Conservation (phyloP, 1,140 invertebrate species). For the Heliconius hewitsoni region DNA sequence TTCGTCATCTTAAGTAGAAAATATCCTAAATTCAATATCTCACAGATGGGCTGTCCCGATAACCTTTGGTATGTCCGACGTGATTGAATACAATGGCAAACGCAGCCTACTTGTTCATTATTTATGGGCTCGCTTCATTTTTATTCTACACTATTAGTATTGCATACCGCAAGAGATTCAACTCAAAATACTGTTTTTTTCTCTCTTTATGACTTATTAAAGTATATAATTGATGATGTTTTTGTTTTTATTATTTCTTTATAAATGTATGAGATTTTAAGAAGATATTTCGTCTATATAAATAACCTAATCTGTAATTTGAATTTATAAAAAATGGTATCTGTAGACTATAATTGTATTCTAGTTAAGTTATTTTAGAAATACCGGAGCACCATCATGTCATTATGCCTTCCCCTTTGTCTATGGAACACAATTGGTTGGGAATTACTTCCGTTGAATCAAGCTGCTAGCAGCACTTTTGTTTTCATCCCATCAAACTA, state of each 20-base stretch:
- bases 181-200: not conserved
- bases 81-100: conserved; percentile 41
- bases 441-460: not conserved
- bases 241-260: not conserved
- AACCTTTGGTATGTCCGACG: conserved; percentile 32
- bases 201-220: not conserved
- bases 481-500: not conserved
- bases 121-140: conserved; percentile 45
- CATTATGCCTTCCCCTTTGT: not conserved
- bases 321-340: too few species aligned
- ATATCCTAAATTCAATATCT: not conserved
- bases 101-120: conserved; percentile 44
- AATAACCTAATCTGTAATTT: too few species aligned
- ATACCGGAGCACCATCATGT: not conserved
- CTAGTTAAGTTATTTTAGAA: not conserved
- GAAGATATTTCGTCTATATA: too few species aligned
- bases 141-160: conserved; percentile 18
- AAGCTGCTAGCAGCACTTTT: not conserved
- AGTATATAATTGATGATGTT: not conserved
- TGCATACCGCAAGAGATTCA: conserved; percentile 9
- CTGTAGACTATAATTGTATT: not conserved
- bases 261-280: not conserved
- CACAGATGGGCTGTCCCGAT: conserved; percentile 7
- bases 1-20: too few species aligned
- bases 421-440: not conserved